A percentile compares a stretch with the other conserved stretches of the same genome.
Evolutionary conservation across 2,113 vertebrate genomes (phyloP).

Genomic region (Anhinga rufa): DNA sequence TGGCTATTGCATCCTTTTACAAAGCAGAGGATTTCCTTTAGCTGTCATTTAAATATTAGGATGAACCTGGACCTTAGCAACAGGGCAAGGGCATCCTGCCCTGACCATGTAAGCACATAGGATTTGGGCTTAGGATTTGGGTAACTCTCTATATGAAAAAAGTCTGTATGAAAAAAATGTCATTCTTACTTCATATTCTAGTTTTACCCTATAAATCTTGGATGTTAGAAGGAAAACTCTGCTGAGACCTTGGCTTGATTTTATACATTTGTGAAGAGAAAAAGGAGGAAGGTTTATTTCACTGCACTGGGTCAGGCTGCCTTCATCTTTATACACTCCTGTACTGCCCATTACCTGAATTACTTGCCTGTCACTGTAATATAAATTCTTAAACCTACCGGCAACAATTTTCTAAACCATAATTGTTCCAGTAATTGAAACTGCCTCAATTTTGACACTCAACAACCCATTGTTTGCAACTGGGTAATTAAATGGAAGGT

Average conservation of each 20-base stretch:
- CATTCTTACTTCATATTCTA: background rate
- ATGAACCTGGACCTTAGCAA: background rate
- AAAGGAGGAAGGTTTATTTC: background rate
- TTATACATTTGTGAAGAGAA: background rate
- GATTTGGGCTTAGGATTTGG: background rate
- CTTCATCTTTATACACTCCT: background rate
- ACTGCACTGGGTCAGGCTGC: background rate
- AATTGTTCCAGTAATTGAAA: constrained; percentile 42
- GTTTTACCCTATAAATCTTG: background rate
- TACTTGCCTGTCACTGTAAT: background rate
- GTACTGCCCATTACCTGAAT: background rate
- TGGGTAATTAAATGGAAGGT: constrained; percentile 39
- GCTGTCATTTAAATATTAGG: background rate
- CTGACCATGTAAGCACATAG: background rate
- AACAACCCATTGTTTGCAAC: constrained; percentile 7
- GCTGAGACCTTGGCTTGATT: background rate
- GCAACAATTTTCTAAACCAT: background rate
- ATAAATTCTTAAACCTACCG: background rate
- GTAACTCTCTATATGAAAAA: background rate
- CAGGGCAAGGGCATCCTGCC: background rate
- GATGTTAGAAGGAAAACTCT: background rate
- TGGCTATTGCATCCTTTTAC: background rate
- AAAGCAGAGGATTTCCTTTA: background rate
- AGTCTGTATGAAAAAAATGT: background rate
- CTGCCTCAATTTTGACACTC: constrained; percentile 17